phyloP scores from a whole-genome alignment of 2,888 invertebrate species.

The Ichneumoninae sp. region DNA sequence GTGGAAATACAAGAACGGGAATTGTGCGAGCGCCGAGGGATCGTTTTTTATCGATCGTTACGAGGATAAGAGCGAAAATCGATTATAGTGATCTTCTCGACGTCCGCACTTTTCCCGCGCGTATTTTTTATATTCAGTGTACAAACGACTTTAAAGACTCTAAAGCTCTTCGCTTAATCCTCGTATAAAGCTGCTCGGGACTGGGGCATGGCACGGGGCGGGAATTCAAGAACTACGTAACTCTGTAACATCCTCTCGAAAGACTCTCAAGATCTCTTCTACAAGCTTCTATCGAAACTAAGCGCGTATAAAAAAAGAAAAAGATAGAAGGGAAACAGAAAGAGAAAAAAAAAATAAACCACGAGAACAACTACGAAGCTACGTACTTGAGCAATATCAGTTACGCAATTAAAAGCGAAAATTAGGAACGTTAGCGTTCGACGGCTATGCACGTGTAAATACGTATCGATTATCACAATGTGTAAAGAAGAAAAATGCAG shows the following conservation, averaged over 20 bases:
- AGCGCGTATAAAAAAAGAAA: slow-evolving; percentile 56
- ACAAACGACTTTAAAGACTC: slow-evolving; percentile 52
- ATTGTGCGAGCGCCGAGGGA: slow-evolving; percentile 36
- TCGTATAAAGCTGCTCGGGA: slow-evolving; percentile 63
- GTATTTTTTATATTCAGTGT: slow-evolving; percentile 37
- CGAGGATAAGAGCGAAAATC: slow-evolving; percentile 18
- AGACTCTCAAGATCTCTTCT: slow-evolving; percentile 26
- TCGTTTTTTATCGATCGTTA: neutral
- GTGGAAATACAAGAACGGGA: slow-evolving; percentile 54
- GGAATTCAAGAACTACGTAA: slow-evolving; percentile 54
- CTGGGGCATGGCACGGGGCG: slow-evolving; percentile 50
- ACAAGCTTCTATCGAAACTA: slow-evolving; percentile 58
- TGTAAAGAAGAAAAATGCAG: slow-evolving; percentile 74
- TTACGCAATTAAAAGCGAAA: slow-evolving; percentile 66
- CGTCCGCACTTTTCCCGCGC: slow-evolving; percentile 34
- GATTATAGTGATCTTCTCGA: slow-evolving; percentile 20
- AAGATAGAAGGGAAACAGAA: slow-evolving; percentile 32
- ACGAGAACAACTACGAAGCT: slow-evolving; percentile 63
- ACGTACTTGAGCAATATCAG: slow-evolving; percentile 67
- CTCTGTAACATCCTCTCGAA: slow-evolving; percentile 49
- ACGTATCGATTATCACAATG: slow-evolving; percentile 78
- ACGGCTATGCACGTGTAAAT: slow-evolving; percentile 63
- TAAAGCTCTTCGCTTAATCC: slow-evolving; percentile 61
- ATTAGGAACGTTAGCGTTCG: slow-evolving; percentile 67
- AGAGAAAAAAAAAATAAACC: slow-evolving; percentile 49